phyloP scores from a whole-genome alignment of 2,113 vertebrate genomes.

The Puffinus mauretanicus region DNA sequence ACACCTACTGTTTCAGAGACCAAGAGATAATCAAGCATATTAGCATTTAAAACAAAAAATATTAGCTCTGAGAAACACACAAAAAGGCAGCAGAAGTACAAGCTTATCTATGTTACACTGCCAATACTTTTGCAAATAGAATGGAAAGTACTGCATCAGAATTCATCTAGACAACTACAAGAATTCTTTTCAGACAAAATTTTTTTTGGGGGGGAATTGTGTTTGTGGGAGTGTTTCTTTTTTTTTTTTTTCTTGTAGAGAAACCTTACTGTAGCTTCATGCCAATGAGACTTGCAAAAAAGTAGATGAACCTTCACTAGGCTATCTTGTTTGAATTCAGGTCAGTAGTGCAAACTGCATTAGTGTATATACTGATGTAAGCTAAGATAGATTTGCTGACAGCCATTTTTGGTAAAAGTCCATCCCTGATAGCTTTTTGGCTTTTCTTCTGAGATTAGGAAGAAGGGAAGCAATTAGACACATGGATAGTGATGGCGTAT shows the following conservation, averaged over 20 bases:
- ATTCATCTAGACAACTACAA: background rate
- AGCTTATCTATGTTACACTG: background rate
- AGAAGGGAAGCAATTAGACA: background rate
- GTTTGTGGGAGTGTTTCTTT: too few relatives aligned
- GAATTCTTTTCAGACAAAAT: background rate
- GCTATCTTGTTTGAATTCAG: background rate
- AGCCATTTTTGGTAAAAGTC: background rate
- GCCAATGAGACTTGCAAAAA: background rate
- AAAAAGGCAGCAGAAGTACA: background rate
- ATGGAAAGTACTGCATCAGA: background rate
- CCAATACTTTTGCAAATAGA: background rate
- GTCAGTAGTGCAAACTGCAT: background rate
- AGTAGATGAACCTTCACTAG: background rate
- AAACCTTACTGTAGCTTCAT: background rate
- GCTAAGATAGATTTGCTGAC: background rate
- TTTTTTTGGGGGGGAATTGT: background rate
- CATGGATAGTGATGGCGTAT: background rate
- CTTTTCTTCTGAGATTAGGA: background rate
- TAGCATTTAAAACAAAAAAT: background rate
- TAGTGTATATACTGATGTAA: background rate
- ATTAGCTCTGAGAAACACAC: background rate
- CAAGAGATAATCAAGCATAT: background rate
- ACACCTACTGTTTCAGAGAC: background rate
- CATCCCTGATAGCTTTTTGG: background rate
- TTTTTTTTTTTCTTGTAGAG: background rate